These are phyloP conservation scores for Boloria selene DNA, from an alignment of 2,888 invertebrate genomes.

Conservation along the genomic window DNA sequence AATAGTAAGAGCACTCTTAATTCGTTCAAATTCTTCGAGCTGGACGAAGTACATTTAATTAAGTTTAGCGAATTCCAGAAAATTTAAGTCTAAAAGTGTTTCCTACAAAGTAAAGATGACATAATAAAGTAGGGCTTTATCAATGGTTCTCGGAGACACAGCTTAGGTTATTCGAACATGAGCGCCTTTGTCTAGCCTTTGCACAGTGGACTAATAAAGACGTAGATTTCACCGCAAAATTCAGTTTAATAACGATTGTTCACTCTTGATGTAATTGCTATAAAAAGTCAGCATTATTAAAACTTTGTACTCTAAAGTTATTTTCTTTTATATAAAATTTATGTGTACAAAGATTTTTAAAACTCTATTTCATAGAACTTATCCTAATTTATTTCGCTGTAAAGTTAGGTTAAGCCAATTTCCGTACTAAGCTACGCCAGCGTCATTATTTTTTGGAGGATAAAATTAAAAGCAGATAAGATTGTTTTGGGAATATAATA, in stretches of 20 bases:
- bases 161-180: conserved; percentile 51
- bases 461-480: conserved; percentile 13
- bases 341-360: conserved; percentile 12
- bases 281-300: background rate
- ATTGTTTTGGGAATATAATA: background rate
- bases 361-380: conserved; percentile 17
- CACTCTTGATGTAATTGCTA: conserved; percentile 19
- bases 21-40: conserved; percentile 26
- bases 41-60: conserved; percentile 29
- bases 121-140: conserved; percentile 29
- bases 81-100: conserved; percentile 25
- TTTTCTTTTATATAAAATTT: conserved; percentile 2
- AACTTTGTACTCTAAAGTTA: background rate
- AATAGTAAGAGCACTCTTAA: conserved; percentile 27
- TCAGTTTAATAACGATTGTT: conserved; percentile 54
- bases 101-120: conserved; percentile 31
- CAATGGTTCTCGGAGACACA: conserved; percentile 42
- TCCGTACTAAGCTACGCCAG: conserved; percentile 13
- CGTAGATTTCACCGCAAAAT: conserved; percentile 46
- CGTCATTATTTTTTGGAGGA: conserved; percentile 15
- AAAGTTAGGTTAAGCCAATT: conserved; percentile 22
- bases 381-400: conserved; percentile 17
- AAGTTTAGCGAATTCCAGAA: conserved; percentile 28
- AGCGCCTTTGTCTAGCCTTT: conserved; percentile 44
- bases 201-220: conserved; percentile 43